These are phyloP conservation scores for Seriola rivoliana DNA, from an alignment of 2,113 vertebrate genomes.

Conservation along the genomic window DNA sequence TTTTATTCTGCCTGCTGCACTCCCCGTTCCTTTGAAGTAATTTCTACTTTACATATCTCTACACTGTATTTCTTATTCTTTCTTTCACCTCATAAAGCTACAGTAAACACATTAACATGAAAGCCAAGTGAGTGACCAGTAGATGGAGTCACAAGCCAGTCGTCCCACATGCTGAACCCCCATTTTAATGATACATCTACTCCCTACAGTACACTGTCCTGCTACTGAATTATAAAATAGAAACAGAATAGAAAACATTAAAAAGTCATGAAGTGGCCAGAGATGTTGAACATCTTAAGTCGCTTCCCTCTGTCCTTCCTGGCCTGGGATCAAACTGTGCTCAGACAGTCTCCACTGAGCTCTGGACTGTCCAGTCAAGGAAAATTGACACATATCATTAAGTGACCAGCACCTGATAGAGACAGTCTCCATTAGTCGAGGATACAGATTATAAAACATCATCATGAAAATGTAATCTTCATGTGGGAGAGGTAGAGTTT, in stretches of 20 bases:
- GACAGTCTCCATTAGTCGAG: background rate
- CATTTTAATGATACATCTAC: slow-evolving; percentile 16
- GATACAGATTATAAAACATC: background rate
- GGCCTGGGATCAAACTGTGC: slow-evolving; percentile 6
- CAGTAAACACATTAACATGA: slow-evolving; percentile 19
- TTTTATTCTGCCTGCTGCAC: slow-evolving; percentile 25
- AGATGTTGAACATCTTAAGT: slow-evolving; percentile 27
- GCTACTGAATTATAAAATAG: slow-evolving; percentile 51
- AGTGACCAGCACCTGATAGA: background rate
- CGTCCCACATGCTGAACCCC: background rate
- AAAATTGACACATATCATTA: no score
- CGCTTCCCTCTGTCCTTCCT: background rate
- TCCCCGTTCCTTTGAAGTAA: slow-evolving; percentile 38
- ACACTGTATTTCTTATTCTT: slow-evolving; percentile 13
- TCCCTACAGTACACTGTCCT: slow-evolving; percentile 28
- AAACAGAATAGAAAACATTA: slow-evolving; percentile 37
- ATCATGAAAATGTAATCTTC: background rate
- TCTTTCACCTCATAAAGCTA: slow-evolving; percentile 14
- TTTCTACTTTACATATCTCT: slow-evolving; percentile 35
- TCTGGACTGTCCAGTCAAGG: background rate
- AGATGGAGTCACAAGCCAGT: slow-evolving; percentile 70
- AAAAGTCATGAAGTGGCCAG: slow-evolving; percentile 49
- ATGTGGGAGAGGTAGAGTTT: background rate
- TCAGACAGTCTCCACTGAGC: background rate
- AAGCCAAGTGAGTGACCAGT: slow-evolving; percentile 56